Conservation (phyloP, 2,113 vertebrate genomes). For the Phylloscopus whistleri region DNA sequence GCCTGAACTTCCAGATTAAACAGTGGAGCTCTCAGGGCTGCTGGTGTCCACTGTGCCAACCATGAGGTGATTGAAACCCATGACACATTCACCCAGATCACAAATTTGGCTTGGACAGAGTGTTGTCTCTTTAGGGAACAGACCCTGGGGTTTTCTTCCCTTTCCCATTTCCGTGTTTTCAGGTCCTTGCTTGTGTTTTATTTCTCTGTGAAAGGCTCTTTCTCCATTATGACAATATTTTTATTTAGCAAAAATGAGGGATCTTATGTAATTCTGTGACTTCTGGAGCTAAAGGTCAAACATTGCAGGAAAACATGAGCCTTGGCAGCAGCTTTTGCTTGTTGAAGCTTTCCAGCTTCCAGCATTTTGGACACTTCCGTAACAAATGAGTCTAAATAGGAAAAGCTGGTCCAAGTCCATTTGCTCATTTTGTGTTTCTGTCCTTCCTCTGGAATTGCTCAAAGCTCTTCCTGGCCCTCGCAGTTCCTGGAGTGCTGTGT, state of each 20-base stretch:
- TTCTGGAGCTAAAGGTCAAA: constrained; percentile 17
- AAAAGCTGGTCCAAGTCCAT: neutral
- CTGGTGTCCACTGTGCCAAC: neutral
- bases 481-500: neutral
- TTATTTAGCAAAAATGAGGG: neutral
- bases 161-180: neutral
- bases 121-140: neutral
- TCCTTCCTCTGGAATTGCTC: neutral
- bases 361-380: neutral
- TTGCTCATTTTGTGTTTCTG: neutral
- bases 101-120: neutral
- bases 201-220: neutral
- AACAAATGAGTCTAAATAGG: neutral
- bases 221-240: neutral
- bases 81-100: neutral
- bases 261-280: neutral
- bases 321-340: neutral
- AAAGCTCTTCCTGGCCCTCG: neutral
- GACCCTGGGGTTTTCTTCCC: neutral
- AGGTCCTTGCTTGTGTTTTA: neutral
- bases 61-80: neutral
- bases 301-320: neutral
- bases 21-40: neutral
- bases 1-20: neutral
- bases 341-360: neutral